These are phyloP conservation scores for Calonectris borealis DNA, from an alignment of 2,113 vertebrate genomes.

Conservation along the genomic window DNA sequence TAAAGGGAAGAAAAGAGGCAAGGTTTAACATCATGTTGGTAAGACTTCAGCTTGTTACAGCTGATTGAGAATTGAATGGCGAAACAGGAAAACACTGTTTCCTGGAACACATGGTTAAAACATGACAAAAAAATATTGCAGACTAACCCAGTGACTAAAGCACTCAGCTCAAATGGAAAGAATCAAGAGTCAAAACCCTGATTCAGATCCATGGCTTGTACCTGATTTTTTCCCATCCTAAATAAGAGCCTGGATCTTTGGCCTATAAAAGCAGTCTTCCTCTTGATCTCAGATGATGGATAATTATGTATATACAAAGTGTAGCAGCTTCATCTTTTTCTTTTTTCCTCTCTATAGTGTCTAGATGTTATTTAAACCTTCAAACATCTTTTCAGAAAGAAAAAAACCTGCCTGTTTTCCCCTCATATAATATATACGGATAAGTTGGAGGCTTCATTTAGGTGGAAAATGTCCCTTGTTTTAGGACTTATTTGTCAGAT, in stretches of 20 bases:
- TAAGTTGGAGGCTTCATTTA: neutral
- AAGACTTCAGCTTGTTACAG: neutral
- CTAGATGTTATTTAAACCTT: neutral
- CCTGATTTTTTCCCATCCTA: neutral
- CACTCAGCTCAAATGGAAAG: neutral
- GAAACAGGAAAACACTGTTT: neutral
- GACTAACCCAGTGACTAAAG: neutral
- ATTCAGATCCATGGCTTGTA: neutral
- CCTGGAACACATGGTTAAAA: neutral
- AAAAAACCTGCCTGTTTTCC: neutral
- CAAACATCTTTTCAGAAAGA: neutral
- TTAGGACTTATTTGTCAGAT: constrained; percentile 2
- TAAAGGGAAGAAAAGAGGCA: neutral
- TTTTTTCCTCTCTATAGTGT: neutral
- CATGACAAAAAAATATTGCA: neutral
- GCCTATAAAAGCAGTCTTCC: neutral
- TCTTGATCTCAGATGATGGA: neutral
- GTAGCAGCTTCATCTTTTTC: neutral
- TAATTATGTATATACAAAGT: neutral
- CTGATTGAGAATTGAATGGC: neutral
- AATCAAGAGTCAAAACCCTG: neutral
- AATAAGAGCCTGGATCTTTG: neutral
- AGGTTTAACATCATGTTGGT: neutral
- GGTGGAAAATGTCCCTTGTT: neutral
- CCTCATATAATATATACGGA: neutral